Conservation (phyloP, 2,888 invertebrate genomes). For the Subacronicta megacephala region DNA sequence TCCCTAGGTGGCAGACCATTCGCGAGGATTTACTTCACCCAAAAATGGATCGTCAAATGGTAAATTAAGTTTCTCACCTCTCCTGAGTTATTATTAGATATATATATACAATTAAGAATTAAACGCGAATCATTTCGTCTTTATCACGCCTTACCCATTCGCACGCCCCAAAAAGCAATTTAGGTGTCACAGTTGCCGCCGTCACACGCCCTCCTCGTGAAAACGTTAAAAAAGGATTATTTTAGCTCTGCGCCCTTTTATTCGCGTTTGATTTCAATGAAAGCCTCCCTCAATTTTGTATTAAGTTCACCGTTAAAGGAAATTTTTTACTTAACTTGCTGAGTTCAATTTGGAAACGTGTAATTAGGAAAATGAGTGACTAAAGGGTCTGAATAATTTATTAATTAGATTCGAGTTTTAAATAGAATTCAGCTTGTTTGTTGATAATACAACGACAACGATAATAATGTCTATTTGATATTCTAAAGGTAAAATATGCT, state of each 20-base stretch:
- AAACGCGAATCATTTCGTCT: slow-evolving; percentile 10
- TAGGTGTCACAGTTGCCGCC: slow-evolving; percentile 64
- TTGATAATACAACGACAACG: no score
- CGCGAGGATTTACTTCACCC: no score
- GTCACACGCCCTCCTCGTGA: slow-evolving; percentile 65
- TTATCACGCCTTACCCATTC: slow-evolving; percentile 36
- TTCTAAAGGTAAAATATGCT: neutral
- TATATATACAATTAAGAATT: slow-evolving; percentile 13
- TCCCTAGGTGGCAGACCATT: no score
- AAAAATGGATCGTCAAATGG: no score
- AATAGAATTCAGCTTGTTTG: neutral
- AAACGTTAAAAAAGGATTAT: slow-evolving; percentile 68
- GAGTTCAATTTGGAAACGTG: slow-evolving; percentile 24
- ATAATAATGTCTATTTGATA: no score
- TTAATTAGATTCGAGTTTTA: neutral
- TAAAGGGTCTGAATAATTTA: slow-evolving; percentile 5
- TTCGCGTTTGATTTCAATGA: slow-evolving; percentile 47
- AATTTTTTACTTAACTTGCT: slow-evolving; percentile 23
- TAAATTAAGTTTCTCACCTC: neutral
- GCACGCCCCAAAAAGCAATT: slow-evolving; percentile 69
- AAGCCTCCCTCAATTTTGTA: slow-evolving; percentile 30
- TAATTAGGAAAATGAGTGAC: slow-evolving; percentile 15
- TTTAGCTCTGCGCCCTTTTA: slow-evolving; percentile 64
- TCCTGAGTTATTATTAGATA: slow-evolving; percentile 10
- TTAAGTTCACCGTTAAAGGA: slow-evolving; percentile 25